Evolutionary conservation across 2,113 vertebrate species (phyloP), one percentile per base, ranked within the genome.

Genomic region (Proterorhinus semilunaris): DNA sequence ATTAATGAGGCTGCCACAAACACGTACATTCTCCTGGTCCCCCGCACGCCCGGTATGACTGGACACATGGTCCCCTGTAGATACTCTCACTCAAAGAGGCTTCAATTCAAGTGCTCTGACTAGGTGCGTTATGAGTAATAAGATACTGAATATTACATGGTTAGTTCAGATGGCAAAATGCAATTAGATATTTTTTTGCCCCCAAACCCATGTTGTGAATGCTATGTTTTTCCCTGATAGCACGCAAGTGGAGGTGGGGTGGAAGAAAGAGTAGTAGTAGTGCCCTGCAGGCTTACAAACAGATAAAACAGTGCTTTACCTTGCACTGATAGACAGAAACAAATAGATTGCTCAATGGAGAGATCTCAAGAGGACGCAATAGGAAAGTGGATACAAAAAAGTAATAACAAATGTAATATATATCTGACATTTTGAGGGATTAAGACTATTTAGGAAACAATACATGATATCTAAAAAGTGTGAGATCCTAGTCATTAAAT

Each of bases 321-420:
- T 85, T 81, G 81, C 79, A 76, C 65, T 82, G 72, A 79, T 78
- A 64, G 72, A 83, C 82, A 89, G 88, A 90, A 91, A 90, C 87
- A 90, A 90, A 91, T 86, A 36, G 4, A 36, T 36, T 36, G 4
- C 27, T 36, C 27, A 36, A 36, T 36, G 27, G 27, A 36, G 2
- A 36, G 27, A 36, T 36, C 64, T 36, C 57, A 75, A 49, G 75
- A 57, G 52, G 27, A 42, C n/a, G 42, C 17, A 66, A 62, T 43
- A 15, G 66, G 44, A 54, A 13, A 17, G 12, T 12, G 17, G 27
- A 21, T 43, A 36, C 42, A 46, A 36, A 71, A 50, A 50, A 21
- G 13, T 50, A 12, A 47, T 1, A 47, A 10, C 10, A 13, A 13
- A 6, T 51, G 15, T 5, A 51, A 13, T 36, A 36, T 36, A 21